Conservation (phyloP, 1,140 invertebrate genomes). For the Tenebrio molitor region DNA sequence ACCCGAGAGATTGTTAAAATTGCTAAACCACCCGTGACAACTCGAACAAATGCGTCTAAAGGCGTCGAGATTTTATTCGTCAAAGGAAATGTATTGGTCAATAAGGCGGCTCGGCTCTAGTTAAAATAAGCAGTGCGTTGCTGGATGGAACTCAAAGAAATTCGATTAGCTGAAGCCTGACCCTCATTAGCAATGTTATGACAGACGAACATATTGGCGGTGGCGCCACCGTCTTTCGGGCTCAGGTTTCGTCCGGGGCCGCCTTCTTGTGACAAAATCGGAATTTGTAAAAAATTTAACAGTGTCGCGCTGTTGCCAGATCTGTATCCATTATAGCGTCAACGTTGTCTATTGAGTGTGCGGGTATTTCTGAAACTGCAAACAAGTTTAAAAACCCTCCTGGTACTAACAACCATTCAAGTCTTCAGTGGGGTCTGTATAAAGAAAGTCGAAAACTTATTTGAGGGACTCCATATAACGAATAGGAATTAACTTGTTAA, state of each 20-base stretch:
- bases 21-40: constrained; percentile 38
- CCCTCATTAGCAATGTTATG: constrained; percentile 49
- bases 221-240: constrained; percentile 40
- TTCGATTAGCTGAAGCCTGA: background rate
- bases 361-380: constrained; percentile 33
- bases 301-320: constrained; percentile 2
- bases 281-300: constrained; percentile 14
- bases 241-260: constrained; percentile 30
- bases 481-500: constrained; percentile 52
- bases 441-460: constrained; percentile 41
- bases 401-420: constrained; percentile 35
- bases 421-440: constrained; percentile 30
- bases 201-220: constrained; percentile 47
- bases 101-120: background rate
- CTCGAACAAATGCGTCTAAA: constrained; percentile 3
- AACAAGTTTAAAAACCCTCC: constrained; percentile 40
- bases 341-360: constrained; percentile 27
- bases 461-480: constrained; percentile 42
- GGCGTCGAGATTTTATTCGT: background rate
- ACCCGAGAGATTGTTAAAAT: constrained; percentile 42
- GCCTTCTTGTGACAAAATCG: background rate
- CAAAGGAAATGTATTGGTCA: constrained; percentile 7
- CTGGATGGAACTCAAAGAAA: constrained; percentile 19
- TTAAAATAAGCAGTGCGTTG: background rate
- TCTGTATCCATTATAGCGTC: constrained; percentile 23